Base-by-base conservation (phyloP, 1,140 invertebrate species). In the Panulirus ornatus region DNA sequence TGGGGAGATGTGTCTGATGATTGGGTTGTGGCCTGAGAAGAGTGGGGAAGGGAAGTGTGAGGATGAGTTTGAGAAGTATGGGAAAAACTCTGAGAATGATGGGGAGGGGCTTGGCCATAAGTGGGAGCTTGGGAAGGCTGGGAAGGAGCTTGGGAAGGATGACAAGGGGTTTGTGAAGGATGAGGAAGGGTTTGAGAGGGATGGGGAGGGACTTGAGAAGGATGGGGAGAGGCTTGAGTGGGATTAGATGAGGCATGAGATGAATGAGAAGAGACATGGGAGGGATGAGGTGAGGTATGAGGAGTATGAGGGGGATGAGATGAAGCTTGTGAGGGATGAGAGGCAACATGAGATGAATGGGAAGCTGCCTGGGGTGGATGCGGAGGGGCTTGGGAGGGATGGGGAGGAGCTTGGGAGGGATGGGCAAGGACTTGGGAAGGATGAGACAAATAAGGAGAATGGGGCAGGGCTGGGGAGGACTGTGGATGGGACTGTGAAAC, bases 221-320 rank as follows among this genome's bases (percentile, higher is more conserved):
- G 66, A 42, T 54, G 38, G 70, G 47, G 22, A 19, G 38, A 36
- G 27, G 22, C 22, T 73, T 63, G 34, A 0, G 81, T 30, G 3
- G 76, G 51, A 11, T 84, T 22, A 47, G 88, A 40, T 5, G 47
- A n/a, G 42, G 30, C 27, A 11, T n/a, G 44, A 58, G 79, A 58
- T 22, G 85, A 0, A 16, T 71, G 87, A 22, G 76, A 9, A 1
- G 76, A 58, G 27, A 40, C 44, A 0, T 89, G 76, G 19, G 87
- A 88, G 5, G 42, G 36, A 47, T 78, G 87, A 70, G 82, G 22
- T 42, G 78, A 73, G 19, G n/a, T n/a, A n/a, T 34, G 47, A 76
- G 71, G 66, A 16, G 47, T 22, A 9, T 78, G 51, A 51, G 81
- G 54, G 8, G 38, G 42, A 66, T 75, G 44, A 34, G 71, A n/a